phyloP scores from a whole-genome alignment of 2,113 vertebrate species.

The Sinocyclocheilus anophthalmus region DNA sequence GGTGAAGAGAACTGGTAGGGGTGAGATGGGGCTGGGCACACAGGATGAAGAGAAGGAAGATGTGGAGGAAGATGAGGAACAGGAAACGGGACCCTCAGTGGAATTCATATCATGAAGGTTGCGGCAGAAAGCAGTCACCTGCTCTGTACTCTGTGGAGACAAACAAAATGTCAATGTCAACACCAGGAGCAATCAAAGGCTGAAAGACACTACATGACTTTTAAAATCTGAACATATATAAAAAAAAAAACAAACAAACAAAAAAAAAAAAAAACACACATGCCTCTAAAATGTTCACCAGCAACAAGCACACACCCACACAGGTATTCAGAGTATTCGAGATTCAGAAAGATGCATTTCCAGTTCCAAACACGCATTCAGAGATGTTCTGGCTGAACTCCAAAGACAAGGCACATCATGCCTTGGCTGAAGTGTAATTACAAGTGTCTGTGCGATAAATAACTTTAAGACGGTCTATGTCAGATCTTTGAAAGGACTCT shows the following conservation, averaged over 20 bases:
- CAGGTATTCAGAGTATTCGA: slow-evolving; percentile 23
- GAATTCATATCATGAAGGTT: slow-evolving; percentile 90
- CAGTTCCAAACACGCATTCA: slow-evolving; percentile 14
- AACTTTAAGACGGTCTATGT: background rate
- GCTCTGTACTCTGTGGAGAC: slow-evolving; percentile 84
- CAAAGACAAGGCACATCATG: slow-evolving; percentile 25
- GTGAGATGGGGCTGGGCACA: slow-evolving; percentile 80
- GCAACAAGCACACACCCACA: background rate
- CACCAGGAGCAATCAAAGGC: background rate
- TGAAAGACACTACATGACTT: background rate
- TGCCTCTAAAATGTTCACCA: background rate
- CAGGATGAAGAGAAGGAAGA: slow-evolving; percentile 68
- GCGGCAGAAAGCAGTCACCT: slow-evolving; percentile 84
- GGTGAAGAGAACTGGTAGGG: slow-evolving; percentile 78
- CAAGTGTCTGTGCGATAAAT: background rate
- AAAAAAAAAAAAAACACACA: background rate
- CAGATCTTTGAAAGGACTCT: background rate
- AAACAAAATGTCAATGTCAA: background rate
- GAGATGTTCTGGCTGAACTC: background rate
- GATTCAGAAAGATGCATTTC: background rate
- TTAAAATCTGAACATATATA: background rate
- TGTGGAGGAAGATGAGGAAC: slow-evolving; percentile 66
- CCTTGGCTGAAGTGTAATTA: slow-evolving; percentile 9
- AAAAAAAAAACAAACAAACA: background rate
- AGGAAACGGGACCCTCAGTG: slow-evolving; percentile 71